These are phyloP conservation scores for Aplocera efformata DNA, from an alignment of 2,888 invertebrate genomes.

Conservation along the genomic window DNA sequence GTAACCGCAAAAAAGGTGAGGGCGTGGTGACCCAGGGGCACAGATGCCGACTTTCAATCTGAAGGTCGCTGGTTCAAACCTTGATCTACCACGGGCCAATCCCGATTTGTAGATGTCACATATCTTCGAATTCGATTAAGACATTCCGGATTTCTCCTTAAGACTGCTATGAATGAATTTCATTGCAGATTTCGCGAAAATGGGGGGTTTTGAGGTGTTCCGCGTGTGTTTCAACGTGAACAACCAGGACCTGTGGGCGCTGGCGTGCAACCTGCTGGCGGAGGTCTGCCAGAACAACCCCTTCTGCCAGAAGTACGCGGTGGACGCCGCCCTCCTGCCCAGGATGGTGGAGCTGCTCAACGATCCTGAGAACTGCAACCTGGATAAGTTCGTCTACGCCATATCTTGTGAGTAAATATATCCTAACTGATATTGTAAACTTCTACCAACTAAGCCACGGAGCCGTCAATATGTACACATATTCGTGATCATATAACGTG, in stretches of 20 bases:
- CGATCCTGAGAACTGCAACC: conserved; percentile 73
- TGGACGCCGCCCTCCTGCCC: conserved; percentile 83
- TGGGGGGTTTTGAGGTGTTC: conserved; percentile 90
- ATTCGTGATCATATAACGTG: too few species aligned
- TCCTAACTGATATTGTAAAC: neutral
- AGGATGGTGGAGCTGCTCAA: conserved; percentile 81
- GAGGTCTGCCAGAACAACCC: conserved; percentile 93
- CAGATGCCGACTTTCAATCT: too few species aligned
- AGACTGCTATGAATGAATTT: neutral
- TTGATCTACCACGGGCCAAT: too few species aligned
- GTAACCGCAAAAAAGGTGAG: too few species aligned
- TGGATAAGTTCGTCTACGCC: conserved; percentile 87
- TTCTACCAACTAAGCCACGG: too few species aligned
- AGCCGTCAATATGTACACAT: too few species aligned
- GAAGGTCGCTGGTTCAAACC: too few species aligned
- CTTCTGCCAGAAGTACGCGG: conserved; percentile 86
- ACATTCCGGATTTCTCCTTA: too few species aligned
- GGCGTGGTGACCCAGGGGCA: too few species aligned
- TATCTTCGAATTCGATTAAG: too few species aligned
- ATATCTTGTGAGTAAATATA: conserved; percentile 84
- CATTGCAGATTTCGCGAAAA: conserved; percentile 88
- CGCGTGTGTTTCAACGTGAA: conserved; percentile 83
- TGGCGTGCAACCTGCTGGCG: conserved; percentile 85
- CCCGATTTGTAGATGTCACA: too few species aligned
- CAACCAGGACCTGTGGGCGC: conserved; percentile 81